Percentiles rank a stretch among this genome's conserved stretches.
Conservation (phyloP, 2,113 vertebrate genomes). For the Heliornis fulica region DNA sequence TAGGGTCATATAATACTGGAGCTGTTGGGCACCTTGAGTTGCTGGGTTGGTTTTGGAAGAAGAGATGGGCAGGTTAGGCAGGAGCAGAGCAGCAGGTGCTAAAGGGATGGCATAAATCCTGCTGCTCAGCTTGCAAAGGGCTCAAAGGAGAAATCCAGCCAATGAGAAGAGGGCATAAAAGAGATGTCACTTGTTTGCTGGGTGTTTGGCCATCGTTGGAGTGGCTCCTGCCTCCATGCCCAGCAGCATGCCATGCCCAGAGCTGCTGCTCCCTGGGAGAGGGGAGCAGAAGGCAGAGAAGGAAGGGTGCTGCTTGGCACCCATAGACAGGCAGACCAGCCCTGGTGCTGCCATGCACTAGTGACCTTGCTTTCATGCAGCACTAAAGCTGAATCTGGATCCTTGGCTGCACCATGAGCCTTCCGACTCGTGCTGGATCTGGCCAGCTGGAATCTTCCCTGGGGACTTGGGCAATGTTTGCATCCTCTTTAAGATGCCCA, state of each 20-base stretch:
- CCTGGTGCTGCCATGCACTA: not conserved
- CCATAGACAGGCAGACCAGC: not conserved
- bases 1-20: not conserved
- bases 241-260: not conserved
- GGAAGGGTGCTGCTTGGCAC: not conserved
- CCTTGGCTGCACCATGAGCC: not conserved
- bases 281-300: not conserved
- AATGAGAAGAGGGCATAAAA: not conserved
- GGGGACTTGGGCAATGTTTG: not conserved
- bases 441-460: not conserved
- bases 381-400: no score
- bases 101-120: not conserved
- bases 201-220: not conserved
- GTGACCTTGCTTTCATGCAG: not conserved
- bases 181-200: not conserved
- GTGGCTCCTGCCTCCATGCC: not conserved
- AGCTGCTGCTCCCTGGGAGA: not conserved
- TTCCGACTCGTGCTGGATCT: not conserved
- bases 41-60: not conserved
- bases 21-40: not conserved
- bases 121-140: not conserved
- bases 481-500: not conserved
- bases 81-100: not conserved
- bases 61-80: not conserved
- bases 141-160: not conserved